Evolutionary conservation across 1,140 invertebrate species (phyloP).

Genomic region (Cecropterus lyciades): DNA sequence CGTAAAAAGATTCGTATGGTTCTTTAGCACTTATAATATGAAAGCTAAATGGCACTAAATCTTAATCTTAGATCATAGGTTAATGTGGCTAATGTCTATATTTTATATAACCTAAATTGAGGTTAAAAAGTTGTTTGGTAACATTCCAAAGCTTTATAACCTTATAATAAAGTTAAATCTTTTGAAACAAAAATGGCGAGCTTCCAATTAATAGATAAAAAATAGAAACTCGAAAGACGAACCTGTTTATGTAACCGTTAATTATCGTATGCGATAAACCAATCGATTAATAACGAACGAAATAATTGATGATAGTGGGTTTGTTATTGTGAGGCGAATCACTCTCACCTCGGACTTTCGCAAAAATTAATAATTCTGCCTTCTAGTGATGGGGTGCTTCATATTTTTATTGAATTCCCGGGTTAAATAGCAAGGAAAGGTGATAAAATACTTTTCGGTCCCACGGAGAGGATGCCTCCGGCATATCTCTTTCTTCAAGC

Average conservation of each 20-base stretch:
- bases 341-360: constrained; percentile 30
- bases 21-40: no score
- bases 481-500: no score
- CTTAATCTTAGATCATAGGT: no score
- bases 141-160: no score
- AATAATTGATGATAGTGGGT: constrained; percentile 28
- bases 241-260: constrained; percentile 18
- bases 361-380: constrained; percentile 28
- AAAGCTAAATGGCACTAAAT: no score
- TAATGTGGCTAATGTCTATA: no score
- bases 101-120: no score
- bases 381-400: constrained; percentile 11
- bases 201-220: constrained; percentile 6
- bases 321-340: constrained; percentile 9
- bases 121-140: neutral
- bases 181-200: neutral
- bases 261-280: constrained; percentile 14
- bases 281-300: constrained; percentile 22
- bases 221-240: constrained; percentile 11
- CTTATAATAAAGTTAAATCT: neutral
- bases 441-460: no score
- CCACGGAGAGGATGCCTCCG: no score
- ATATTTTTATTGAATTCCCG: no score
- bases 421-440: no score
- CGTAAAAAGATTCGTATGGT: no score